phyloP scores from a whole-genome alignment of 2,888 invertebrate species.

The Marasmarcha lunaedactyla region DNA sequence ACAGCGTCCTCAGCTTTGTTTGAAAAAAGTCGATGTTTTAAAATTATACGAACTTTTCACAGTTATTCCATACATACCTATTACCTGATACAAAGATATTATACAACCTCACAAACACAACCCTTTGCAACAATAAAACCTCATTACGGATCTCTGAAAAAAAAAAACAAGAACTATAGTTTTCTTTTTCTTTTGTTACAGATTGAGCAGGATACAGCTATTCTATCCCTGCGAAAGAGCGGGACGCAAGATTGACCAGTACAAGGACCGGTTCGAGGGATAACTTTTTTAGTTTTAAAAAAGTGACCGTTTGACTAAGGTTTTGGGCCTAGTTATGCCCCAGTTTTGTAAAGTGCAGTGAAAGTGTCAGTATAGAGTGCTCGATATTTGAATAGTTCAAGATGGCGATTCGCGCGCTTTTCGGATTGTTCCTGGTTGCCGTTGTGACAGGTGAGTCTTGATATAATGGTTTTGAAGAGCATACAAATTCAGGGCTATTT shows the following conservation, averaged over 20 bases:
- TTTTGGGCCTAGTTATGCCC: constrained; percentile 47
- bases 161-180: constrained; percentile 28
- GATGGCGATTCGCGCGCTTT: constrained; percentile 60
- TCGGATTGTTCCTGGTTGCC: constrained; percentile 44
- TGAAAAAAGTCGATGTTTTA: too few relatives aligned
- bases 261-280: constrained; percentile 34
- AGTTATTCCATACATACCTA: too few relatives aligned
- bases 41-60: too few relatives aligned
- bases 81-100: too few relatives aligned
- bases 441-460: constrained; percentile 45
- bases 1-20: too few relatives aligned
- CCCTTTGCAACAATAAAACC: too few relatives aligned
- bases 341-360: constrained; percentile 24
- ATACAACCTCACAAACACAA: too few relatives aligned
- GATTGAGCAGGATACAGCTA: constrained; percentile 32
- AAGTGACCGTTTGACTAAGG: constrained; percentile 32
- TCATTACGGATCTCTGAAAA: constrained; percentile 15
- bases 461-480: neutral
- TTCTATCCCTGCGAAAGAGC: constrained; percentile 14
- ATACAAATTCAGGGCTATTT: neutral
- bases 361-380: constrained; percentile 25
- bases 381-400: constrained; percentile 33
- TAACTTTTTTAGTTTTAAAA: constrained; percentile 20
- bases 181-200: constrained; percentile 53
- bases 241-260: constrained; percentile 32